Base-by-base conservation (phyloP, 2,888 invertebrate species). In the Thereva nobilitata region DNA sequence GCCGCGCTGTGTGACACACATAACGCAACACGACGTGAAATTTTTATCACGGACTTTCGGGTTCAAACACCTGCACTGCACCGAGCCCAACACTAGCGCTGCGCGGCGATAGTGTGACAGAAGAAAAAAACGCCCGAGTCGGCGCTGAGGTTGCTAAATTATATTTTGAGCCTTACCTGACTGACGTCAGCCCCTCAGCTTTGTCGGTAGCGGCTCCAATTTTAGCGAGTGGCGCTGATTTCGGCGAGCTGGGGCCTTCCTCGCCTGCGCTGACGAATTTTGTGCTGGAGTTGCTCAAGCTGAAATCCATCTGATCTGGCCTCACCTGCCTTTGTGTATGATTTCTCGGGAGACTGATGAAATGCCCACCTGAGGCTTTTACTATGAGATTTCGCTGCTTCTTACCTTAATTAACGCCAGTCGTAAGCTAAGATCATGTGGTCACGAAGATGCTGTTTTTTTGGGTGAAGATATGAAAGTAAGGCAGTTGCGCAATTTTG, bases 61-160 rank as follows among this genome's bases (percentile, higher is more conserved):
- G 64, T 64, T 64, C 64, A 64, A 64, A 64, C 64, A 64, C 64
- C 55, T 53, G 53, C 53, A 34, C 40, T 53, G 53, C 53, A 64
- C 44, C 64, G 45, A 64, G 47, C 54, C 12, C 37, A 54, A 40
- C 50, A 23, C 23, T 23, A 1, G 23, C 23, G 23, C 23, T 10
- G 47, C 12, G 35, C 47, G 40, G 59, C 47, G 59, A 35, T 59
- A 37, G 37, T 47, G 38, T 49, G 34, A 47, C 7, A 38, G 37
- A 59, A 59, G 12, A 57, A 37, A 47, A 49, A 59, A 59, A 44
- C 7, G 42, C 47, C 37, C 49, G 12, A 38, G 38, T 47, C 23
- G 49, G 38, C 10, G 59, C 59, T 59, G 49, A 59, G 49, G 49
- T 59, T 59, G 49, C 49, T 47, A 59, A 59, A 59, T 49, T 23